Conservation (phyloP, 2,797 vertebrate genomes). For the Siniperca undulata region DNA sequence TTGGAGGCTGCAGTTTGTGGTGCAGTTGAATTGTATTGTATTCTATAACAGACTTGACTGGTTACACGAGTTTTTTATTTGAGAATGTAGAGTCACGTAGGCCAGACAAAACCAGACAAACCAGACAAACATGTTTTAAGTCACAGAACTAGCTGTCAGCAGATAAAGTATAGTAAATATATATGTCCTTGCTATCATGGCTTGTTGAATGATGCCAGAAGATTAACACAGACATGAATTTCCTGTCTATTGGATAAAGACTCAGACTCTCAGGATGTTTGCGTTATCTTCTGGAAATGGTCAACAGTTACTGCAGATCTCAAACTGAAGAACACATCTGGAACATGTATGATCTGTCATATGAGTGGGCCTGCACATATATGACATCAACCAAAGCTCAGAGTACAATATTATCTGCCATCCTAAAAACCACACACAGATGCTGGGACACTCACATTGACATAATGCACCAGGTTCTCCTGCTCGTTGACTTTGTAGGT, state of each 20-base stretch:
- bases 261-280: conserved; percentile 17
- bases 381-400: accelerated
- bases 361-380: neutral
- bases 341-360: neutral
- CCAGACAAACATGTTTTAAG: neutral
- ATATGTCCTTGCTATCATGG: neutral
- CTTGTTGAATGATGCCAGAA: neutral
- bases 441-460: conserved; percentile 86
- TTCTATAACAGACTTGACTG: too few species aligned
- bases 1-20: too few species aligned
- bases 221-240: conserved; percentile 3
- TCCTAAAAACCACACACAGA: neutral
- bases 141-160: neutral
- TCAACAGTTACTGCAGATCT: neutral
- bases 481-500: conserved; percentile 97
- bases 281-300: conserved; percentile 9
- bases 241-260: conserved; percentile 22
- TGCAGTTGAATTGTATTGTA: too few species aligned
- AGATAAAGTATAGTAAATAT: neutral
- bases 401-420: neutral
- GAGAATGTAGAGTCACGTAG: too few species aligned
- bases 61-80: too few species aligned
- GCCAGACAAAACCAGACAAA: neutral
- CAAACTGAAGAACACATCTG: conserved; percentile 6
- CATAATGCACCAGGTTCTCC: conserved; percentile 90